Evolutionary conservation across 2,888 invertebrate species (phyloP).

Genomic region (Crocallis elinguaria): DNA sequence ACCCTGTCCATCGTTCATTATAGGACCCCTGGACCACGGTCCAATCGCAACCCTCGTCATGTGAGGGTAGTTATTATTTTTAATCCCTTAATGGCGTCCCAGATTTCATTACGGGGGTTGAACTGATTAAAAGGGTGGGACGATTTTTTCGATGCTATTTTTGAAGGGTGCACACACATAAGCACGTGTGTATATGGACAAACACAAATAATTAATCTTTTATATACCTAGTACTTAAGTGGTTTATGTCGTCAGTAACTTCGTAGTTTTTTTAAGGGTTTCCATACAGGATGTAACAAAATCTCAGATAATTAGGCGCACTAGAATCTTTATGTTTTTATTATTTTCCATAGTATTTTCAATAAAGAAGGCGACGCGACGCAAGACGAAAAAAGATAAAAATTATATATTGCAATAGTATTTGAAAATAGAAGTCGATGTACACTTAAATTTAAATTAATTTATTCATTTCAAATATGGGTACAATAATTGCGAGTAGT

Average conservation of each 20-base stretch:
- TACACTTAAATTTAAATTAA: too few relatives aligned
- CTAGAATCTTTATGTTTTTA: too few relatives aligned
- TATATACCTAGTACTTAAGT: neutral
- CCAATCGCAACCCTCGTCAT: conserved; percentile 60
- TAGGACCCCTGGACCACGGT: conserved; percentile 53
- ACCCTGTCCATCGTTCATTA: conserved; percentile 71
- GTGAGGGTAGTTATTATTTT: conserved; percentile 79
- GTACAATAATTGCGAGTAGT: too few relatives aligned
- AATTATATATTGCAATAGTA: too few relatives aligned
- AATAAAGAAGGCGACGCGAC: too few relatives aligned
- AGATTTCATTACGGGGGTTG: conserved; percentile 81
- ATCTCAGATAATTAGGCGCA: too few relatives aligned
- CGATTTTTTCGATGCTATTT: conserved; percentile 54
- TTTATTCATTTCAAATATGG: too few relatives aligned
- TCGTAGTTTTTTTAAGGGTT: neutral
- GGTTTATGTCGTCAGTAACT: neutral
- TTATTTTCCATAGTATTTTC: too few relatives aligned
- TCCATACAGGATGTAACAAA: too few relatives aligned
- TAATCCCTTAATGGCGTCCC: conserved; percentile 83
- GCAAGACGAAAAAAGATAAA: too few relatives aligned
- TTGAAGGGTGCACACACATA: conserved; percentile 28
- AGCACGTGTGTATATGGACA: conserved; percentile 8
- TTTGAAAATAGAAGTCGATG: too few relatives aligned
- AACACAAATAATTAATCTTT: neutral
- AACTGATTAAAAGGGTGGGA: conserved; percentile 78